Percentiles rank a stretch among this genome's conserved stretches.
phyloP scores from a whole-genome alignment of 2,113 vertebrate species.

The Vulpes vulpes region DNA sequence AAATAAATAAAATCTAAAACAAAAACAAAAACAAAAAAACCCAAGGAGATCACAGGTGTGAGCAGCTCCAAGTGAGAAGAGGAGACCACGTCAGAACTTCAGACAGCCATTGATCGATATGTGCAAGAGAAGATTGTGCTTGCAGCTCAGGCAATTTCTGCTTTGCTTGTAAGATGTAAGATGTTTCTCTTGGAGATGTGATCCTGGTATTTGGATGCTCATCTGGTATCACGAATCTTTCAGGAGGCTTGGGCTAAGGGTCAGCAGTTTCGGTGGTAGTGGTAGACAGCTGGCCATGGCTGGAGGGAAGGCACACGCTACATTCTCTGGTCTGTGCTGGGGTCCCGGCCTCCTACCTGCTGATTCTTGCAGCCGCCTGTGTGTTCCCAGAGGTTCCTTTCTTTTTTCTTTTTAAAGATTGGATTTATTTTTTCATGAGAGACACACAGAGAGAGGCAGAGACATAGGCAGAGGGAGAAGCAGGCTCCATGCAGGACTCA shows the following conservation, averaged over 20 bases:
- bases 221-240: constrained; percentile 95
- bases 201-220: constrained; percentile 98
- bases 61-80: constrained; percentile 93
- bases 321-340: constrained; percentile 93
- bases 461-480: too few relatives aligned
- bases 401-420: too few relatives aligned
- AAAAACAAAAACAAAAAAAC: too few relatives aligned
- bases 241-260: constrained; percentile 92
- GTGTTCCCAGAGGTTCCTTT: constrained; percentile 93
- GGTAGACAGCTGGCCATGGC: constrained; percentile 95
- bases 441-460: too few relatives aligned
- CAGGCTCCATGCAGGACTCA: too few relatives aligned
- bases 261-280: constrained; percentile 95
- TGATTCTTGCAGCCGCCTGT: constrained; percentile 97
- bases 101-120: constrained; percentile 89
- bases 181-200: constrained; percentile 88
- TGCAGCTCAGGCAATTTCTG: constrained; percentile 96
- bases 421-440: too few relatives aligned
- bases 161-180: constrained; percentile 93
- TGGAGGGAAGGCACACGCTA: constrained; percentile 95
- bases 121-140: constrained; percentile 95
- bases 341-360: constrained; percentile 96
- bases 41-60: constrained; percentile 95
- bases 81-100: constrained; percentile 94
- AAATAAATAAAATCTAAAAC: too few relatives aligned